A percentile compares a stretch with the other conserved stretches of the same genome.
phyloP scores from a whole-genome alignment of 2,888 invertebrate genomes.

The Adineta ricciae region DNA sequence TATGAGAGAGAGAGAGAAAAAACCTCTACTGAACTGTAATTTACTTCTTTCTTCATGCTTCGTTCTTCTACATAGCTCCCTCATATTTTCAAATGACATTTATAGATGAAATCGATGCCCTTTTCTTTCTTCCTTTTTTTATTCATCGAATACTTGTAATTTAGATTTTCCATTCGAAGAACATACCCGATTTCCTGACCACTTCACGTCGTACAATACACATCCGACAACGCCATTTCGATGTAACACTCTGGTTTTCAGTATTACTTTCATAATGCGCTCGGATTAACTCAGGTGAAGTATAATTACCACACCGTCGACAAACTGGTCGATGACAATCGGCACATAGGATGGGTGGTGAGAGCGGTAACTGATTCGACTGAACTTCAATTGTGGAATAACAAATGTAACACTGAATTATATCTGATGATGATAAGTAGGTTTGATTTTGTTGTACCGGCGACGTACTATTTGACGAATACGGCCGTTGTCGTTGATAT shows the following conservation, averaged over 20 bases:
- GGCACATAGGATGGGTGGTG: background rate
- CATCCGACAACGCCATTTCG: conserved; percentile 27
- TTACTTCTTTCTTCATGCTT: background rate
- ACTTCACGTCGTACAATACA: conserved; percentile 28
- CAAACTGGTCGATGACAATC: conserved; percentile 12
- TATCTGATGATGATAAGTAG: background rate
- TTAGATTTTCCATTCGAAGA: background rate
- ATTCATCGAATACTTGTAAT: background rate
- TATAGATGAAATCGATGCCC: background rate
- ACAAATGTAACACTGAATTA: background rate
- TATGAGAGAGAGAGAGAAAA: background rate
- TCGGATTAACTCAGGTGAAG: background rate
- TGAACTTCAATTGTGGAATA: background rate
- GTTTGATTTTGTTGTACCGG: background rate
- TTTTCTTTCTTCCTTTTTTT: background rate
- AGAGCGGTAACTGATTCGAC: background rate
- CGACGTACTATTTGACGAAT: background rate
- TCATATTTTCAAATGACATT: background rate
- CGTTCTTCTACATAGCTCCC: background rate
- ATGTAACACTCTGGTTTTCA: background rate
- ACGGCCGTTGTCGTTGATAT: background rate
- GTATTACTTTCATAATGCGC: background rate
- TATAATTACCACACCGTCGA: conserved; percentile 18
- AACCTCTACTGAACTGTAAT: background rate
- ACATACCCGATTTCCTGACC: conserved; percentile 25